Conservation (phyloP, 1,140 invertebrate species). For the Cydia pomonella region DNA sequence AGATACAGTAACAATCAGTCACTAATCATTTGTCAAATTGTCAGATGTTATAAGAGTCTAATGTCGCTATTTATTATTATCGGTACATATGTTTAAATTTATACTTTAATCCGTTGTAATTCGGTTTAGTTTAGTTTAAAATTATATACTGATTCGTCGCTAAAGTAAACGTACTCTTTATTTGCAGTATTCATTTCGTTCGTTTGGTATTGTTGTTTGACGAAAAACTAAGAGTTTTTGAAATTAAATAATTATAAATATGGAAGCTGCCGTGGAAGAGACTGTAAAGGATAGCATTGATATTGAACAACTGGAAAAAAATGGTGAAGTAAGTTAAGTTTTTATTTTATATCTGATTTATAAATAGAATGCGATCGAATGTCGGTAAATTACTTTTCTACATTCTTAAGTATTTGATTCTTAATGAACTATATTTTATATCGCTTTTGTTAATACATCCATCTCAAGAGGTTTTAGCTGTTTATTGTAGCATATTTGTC, state of each 20-base stretch:
- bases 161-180: slow-evolving; percentile 7
- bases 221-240: slow-evolving; percentile 44
- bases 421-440: background rate
- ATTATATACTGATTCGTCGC: too few relatives aligned
- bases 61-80: background rate
- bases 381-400: slow-evolving; percentile 43
- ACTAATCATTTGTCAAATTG: too few relatives aligned
- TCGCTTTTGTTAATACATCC: background rate
- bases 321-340: slow-evolving; percentile 52
- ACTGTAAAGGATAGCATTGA: slow-evolving; percentile 55
- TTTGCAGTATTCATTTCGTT: background rate
- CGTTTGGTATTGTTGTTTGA: slow-evolving; percentile 27
- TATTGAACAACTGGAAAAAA: slow-evolving; percentile 51
- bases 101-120: background rate
- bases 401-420: background rate
- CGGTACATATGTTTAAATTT: background rate
- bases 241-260: slow-evolving; percentile 51
- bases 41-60: background rate
- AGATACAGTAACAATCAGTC: background rate
- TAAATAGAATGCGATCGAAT: slow-evolving; percentile 72
- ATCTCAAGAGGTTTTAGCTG: background rate
- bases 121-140: background rate
- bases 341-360: slow-evolving; percentile 52
- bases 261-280: slow-evolving; percentile 63
- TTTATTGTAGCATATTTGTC: background rate